Conservation (phyloP, 2,888 invertebrate species). For the Gastrophysa polygoni region DNA sequence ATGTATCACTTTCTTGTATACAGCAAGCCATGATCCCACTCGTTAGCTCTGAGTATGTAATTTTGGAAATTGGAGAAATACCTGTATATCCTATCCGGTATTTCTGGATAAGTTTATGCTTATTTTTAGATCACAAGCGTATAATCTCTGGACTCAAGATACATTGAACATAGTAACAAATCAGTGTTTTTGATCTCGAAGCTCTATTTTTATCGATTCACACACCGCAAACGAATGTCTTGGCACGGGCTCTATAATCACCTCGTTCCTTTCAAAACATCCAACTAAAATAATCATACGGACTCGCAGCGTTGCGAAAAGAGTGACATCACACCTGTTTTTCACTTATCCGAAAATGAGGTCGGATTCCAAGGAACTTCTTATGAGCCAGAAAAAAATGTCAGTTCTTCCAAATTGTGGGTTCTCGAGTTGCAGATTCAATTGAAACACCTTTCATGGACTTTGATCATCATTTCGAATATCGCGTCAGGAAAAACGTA, state of each 20-base stretch:
- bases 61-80: too few relatives aligned
- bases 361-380: neutral
- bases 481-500: too few relatives aligned
- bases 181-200: constrained; percentile 17
- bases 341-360: constrained; percentile 27
- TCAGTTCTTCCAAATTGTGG: too few relatives aligned
- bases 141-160: constrained; percentile 14
- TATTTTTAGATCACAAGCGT: constrained; percentile 6
- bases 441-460: too few relatives aligned
- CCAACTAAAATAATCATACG: constrained; percentile 31
- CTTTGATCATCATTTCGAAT: too few relatives aligned
- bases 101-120: neutral
- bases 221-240: constrained; percentile 29
- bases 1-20: too few relatives aligned
- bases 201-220: constrained; percentile 34
- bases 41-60: too few relatives aligned
- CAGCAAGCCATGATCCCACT: too few relatives aligned
- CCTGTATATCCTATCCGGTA: neutral
- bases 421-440: too few relatives aligned
- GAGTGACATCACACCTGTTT: constrained; percentile 31
- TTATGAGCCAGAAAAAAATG: neutral
- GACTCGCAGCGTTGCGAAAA: constrained; percentile 28
- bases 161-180: constrained; percentile 17
- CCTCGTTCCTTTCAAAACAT: constrained; percentile 29
- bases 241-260: constrained; percentile 28